Percentiles rank a stretch among this genome's conserved stretches.
phyloP scores from a whole-genome alignment of 2,888 invertebrate species.

The Capitulum mitella region DNA sequence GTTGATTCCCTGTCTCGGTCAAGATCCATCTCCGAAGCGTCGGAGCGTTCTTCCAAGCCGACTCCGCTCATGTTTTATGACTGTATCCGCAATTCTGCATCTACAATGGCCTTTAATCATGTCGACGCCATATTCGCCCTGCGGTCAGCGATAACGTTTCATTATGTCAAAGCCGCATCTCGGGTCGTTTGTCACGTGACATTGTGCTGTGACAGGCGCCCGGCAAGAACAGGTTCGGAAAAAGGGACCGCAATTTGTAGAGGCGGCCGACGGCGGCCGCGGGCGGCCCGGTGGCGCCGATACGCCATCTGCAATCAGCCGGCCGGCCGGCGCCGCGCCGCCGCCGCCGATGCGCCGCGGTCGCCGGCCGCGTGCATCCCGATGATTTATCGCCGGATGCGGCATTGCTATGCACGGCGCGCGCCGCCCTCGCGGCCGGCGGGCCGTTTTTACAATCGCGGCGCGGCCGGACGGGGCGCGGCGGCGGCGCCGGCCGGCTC shows the following conservation, averaged over 20 bases:
- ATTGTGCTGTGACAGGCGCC: background rate
- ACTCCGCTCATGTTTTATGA: background rate
- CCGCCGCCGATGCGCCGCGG: background rate
- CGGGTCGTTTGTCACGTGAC: background rate
- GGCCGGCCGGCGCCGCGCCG: background rate
- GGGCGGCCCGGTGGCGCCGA: background rate
- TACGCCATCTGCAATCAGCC: background rate
- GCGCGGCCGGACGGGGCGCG: background rate
- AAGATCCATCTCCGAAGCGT: no score
- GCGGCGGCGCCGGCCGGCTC: background rate
- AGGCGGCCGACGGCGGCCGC: background rate
- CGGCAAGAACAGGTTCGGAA: background rate
- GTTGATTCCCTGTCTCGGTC: no score
- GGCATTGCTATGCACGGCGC: constrained; percentile 17
- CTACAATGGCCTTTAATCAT: background rate
- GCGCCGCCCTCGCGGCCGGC: background rate
- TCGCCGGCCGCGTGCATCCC: background rate
- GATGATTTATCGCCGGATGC: constrained; percentile 2
- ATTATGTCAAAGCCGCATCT: constrained; percentile 3
- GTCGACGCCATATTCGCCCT: background rate
- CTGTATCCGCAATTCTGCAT: background rate
- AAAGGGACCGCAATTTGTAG: constrained; percentile 12
- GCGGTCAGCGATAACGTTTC: background rate
- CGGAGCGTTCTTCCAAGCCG: no score
- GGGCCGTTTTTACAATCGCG: background rate